These are phyloP conservation scores for Chanos chanos DNA, from an alignment of 2,797 vertebrate species.

Conservation along the genomic window DNA sequence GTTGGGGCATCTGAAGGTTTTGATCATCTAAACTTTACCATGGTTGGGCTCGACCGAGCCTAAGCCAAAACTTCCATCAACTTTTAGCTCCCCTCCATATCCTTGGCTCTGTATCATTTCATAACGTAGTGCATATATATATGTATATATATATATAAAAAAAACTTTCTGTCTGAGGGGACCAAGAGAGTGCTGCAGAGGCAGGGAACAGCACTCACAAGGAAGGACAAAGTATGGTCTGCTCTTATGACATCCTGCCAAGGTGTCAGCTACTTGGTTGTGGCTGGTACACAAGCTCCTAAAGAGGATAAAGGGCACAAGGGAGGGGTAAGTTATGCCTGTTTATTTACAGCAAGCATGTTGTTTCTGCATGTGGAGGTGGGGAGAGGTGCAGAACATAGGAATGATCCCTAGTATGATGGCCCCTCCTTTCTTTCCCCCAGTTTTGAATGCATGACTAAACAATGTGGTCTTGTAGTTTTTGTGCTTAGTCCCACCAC, in stretches of 20 bases:
- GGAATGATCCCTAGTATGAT: neutral
- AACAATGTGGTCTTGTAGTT: too few relatives aligned
- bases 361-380: neutral
- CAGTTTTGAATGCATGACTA: too few relatives aligned
- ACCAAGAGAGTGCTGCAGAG: constrained; percentile 6
- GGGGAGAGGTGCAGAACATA: neutral
- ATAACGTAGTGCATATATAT: too few relatives aligned
- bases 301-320: constrained; percentile 63
- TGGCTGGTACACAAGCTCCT: constrained; percentile 60
- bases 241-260: constrained; percentile 57
- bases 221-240: constrained; percentile 32
- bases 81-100: too few relatives aligned
- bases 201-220: constrained; percentile 11
- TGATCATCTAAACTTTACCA: too few relatives aligned
- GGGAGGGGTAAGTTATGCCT: constrained; percentile 67
- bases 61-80: too few relatives aligned
- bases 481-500: too few relatives aligned
- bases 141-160: too few relatives aligned
- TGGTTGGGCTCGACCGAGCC: too few relatives aligned
- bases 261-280: constrained; percentile 58
- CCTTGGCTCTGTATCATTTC: too few relatives aligned
- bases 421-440: neutral
- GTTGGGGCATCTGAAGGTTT: too few relatives aligned
- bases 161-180: neutral
- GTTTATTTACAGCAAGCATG: neutral